phyloP scores from a whole-genome alignment of 2,888 invertebrate genomes.

The Glaucopsyche alexis region DNA sequence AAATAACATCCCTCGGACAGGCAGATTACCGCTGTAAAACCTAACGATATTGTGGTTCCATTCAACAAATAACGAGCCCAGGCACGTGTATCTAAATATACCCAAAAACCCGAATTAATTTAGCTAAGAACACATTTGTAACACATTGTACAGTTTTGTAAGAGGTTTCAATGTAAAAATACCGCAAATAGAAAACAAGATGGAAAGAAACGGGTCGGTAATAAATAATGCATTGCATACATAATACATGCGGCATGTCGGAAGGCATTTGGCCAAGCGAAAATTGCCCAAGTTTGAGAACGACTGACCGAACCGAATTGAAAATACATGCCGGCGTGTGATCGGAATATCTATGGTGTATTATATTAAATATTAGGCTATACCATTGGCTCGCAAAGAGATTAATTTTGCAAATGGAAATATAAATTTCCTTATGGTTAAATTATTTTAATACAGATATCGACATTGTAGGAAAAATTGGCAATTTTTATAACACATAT shows the following conservation, averaged over 20 bases:
- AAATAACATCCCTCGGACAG: slow-evolving; percentile 1
- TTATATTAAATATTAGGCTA: neutral
- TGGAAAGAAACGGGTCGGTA: slow-evolving; percentile 41
- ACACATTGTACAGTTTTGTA: slow-evolving; percentile 31
- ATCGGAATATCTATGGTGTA: slow-evolving; percentile 20
- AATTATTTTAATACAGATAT: too few species aligned
- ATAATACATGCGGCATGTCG: slow-evolving; percentile 48
- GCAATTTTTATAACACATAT: too few species aligned
- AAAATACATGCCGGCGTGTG: slow-evolving; percentile 20
- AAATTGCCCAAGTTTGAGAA: slow-evolving; percentile 27
- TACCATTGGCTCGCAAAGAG: neutral
- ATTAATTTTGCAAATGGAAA: neutral
- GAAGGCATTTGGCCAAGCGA: slow-evolving; percentile 38
- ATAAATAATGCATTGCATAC: slow-evolving; percentile 50
- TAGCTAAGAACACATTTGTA: slow-evolving; percentile 29
- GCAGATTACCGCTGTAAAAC: slow-evolving; percentile 13
- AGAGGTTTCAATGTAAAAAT: slow-evolving; percentile 35
- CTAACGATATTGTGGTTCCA: neutral
- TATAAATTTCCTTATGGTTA: neutral
- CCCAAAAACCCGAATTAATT: slow-evolving; percentile 17
- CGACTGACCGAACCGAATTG: slow-evolving; percentile 25
- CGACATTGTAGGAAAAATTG: too few species aligned
- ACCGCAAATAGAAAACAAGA: slow-evolving; percentile 41
- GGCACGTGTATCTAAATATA: neutral
- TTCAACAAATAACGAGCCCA: neutral